Base-by-base conservation (phyloP, 1,140 invertebrate genomes). In the Zeugodacus cucurbitae region DNA sequence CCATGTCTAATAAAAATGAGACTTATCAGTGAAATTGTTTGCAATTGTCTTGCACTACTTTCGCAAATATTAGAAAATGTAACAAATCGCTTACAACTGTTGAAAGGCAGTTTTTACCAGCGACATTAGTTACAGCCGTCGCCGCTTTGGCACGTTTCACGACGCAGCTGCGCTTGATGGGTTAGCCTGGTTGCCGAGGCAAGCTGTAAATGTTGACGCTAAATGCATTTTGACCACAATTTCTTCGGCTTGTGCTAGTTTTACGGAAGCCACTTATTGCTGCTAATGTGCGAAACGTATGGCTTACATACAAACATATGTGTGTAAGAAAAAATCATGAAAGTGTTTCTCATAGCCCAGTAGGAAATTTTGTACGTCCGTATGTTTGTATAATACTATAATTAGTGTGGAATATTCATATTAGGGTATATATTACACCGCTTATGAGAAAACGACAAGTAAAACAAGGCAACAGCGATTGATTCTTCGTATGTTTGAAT, bases 111-210 rank as follows among this genome's bases (percentile, higher is more conserved):
- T 48, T 82, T 82, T 82, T 82, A 82, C 54, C 85, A 86, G 17
- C 29, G 85, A 86, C 85, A 86, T 86, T 86, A 86, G 85, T 41
- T 86, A n/a, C 85, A 86, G 85, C 85, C 57, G 85, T 86, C 29
- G 14, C 85, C 26, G 20, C 54, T 59, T 34, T 82, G 74, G 74
- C 74, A 82, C 74, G 74, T 41, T 54, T 82, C 41, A 20, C 20
- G 11, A 17, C 74, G 22, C 74, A n/a, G 22, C 37, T 82, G 74
- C 74, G 10, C n/a, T 82, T 82, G n/a, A 82, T 82, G 74, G 74
- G 41, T 82, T 82, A 26, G n/a, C 6, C 20, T 29, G 11, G 74
- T 82, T 17, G 44, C 14, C n/a, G 44, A 48, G 22, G n/a, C 26
- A 48, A 48, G n/a, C 22, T 44, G 22, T 48, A 82, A 82, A 82